These are phyloP conservation scores for Urocyon cinereoargenteus DNA, from an alignment of 2,797 vertebrate species.

Conservation along the genomic window DNA sequence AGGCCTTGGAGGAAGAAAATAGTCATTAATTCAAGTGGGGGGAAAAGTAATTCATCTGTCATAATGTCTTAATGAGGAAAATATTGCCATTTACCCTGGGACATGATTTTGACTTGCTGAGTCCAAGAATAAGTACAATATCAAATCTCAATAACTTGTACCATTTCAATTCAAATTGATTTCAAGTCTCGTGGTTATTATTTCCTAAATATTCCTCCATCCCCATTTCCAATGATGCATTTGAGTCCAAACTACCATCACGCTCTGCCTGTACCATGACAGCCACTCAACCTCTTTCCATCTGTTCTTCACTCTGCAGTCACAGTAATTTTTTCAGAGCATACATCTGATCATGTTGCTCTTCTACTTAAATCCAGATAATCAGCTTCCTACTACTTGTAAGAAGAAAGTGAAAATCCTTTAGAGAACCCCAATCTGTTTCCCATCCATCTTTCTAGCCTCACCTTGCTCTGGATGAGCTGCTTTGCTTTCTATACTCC, in stretches of 20 bases:
- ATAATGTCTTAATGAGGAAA: background rate
- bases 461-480: background rate
- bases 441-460: background rate
- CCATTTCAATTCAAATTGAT: background rate
- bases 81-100: background rate
- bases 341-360: background rate
- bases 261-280: background rate
- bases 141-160: background rate
- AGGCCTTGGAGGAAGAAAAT: background rate
- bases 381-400: background rate
- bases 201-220: background rate
- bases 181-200: background rate
- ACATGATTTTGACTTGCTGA: constrained; percentile 6
- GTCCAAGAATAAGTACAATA: background rate
- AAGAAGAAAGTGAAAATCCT: background rate
- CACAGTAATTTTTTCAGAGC: background rate
- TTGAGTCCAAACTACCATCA: background rate
- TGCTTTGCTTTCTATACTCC: background rate
- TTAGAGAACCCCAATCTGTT: background rate
- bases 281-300: background rate
- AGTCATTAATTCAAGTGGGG: background rate
- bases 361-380: background rate
- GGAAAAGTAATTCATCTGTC: background rate
- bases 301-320: background rate
- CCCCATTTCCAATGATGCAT: background rate